A percentile compares a stretch with the other conserved stretches of the same genome.
Conservation (phyloP, 2,888 invertebrate genomes). For the Drosophila setosimentum region DNA sequence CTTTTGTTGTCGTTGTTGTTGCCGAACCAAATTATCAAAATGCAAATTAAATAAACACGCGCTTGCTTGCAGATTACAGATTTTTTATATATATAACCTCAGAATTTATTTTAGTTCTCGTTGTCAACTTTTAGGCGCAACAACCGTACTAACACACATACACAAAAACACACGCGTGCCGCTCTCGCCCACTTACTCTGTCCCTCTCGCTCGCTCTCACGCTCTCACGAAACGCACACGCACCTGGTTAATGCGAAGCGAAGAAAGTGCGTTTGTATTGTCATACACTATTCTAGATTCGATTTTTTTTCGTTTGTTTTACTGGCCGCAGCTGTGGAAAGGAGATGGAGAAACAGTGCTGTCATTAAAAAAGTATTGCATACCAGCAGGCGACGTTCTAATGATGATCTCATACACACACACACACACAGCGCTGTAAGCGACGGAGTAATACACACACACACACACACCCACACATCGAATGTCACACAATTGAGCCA, state of each 20-base stretch:
- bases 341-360: conserved; percentile 22
- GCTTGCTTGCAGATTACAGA: conserved; percentile 50
- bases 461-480: conserved; percentile 21
- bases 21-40: conserved; percentile 61
- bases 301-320: conserved; percentile 48
- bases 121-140: conserved; percentile 55
- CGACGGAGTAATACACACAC: conserved; percentile 19
- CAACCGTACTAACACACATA: conserved; percentile 55
- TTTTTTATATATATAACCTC: conserved; percentile 22
- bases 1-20: conserved; percentile 71
- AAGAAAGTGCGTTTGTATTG: conserved; percentile 72
- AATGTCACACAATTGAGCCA: conserved; percentile 54
- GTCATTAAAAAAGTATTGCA: conserved; percentile 63
- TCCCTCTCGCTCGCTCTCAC: conserved; percentile 21
- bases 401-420: conserved; percentile 72
- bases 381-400: conserved; percentile 65
- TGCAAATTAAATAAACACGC: conserved; percentile 69
- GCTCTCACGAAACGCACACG: conserved; percentile 66
- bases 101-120: conserved; percentile 28
- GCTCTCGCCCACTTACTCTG: conserved; percentile 25
- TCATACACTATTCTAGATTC: conserved; percentile 65
- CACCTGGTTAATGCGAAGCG: conserved; percentile 72
- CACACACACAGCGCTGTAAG: conserved; percentile 18
- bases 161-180: conserved; percentile 58
- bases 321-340: conserved; percentile 44